A percentile compares a stretch with the other conserved stretches of the same genome.
Evolutionary conservation across 1,140 invertebrate genomes (phyloP).

Genomic region (Propsilocerus akamusi): DNA sequence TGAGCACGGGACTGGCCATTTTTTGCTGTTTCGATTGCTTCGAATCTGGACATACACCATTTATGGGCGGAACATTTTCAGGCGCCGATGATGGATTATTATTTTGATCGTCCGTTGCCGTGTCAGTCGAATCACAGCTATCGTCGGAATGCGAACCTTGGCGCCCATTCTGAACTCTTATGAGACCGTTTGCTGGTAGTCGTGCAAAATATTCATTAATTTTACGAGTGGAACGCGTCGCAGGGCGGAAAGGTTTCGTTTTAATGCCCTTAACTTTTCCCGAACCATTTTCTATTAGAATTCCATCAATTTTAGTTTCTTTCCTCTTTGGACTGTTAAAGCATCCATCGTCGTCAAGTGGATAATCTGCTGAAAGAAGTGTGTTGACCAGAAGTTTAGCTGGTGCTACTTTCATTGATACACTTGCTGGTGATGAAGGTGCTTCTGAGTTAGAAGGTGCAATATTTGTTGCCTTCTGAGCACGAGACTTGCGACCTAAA

Average conservation of each 20-base stretch:
- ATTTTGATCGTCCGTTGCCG: not conserved
- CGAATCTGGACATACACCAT: not conserved
- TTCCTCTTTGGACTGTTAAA: constrained; percentile 24
- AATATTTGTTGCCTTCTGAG: not conserved
- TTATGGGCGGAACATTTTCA: not conserved
- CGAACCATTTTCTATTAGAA: not conserved
- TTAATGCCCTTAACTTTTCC: not conserved
- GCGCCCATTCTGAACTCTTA: not conserved
- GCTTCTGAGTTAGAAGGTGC: not conserved
- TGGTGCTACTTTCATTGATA: not conserved
- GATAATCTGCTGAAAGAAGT: not conserved
- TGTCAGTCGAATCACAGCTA: not conserved
- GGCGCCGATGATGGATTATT: not conserved
- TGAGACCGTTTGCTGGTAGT: not conserved
- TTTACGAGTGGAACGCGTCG: not conserved
- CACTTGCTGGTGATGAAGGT: too few species aligned
- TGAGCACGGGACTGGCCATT: not conserved
- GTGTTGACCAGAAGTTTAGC: not conserved
- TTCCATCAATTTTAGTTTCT: constrained; percentile 21
- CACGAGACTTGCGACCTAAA: not conserved
- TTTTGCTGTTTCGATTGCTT: not conserved
- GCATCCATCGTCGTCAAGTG: constrained; percentile 21
- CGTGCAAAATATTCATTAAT: constrained; percentile 4
- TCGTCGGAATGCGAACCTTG: not conserved
- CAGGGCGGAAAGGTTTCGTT: not conserved